These are phyloP conservation scores for Mycteria americana DNA, from an alignment of 2,797 vertebrate genomes.

Conservation along the genomic window DNA sequence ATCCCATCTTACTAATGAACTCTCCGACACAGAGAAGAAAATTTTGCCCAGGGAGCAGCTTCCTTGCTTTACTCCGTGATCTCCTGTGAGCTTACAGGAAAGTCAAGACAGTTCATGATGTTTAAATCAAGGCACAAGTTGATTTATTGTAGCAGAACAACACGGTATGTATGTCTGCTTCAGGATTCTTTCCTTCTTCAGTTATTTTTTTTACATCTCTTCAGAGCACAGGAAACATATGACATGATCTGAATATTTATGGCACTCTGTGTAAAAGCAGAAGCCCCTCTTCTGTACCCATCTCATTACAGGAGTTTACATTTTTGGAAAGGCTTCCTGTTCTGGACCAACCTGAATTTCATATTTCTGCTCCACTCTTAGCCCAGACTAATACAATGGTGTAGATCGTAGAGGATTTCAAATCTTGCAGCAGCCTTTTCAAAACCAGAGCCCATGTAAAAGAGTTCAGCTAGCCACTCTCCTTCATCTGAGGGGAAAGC, in stretches of 20 bases:
- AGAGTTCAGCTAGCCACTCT: slow-evolving; percentile 66
- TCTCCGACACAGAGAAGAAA: background rate
- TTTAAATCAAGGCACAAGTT: background rate
- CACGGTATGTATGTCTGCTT: background rate
- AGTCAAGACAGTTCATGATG: background rate
- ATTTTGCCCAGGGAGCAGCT: background rate
- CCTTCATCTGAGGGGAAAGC: slow-evolving; percentile 74
- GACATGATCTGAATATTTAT: slow-evolving; percentile 62
- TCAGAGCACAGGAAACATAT: slow-evolving; percentile 41
- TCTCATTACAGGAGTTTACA: slow-evolving; percentile 18
- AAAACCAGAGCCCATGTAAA: slow-evolving; percentile 52
- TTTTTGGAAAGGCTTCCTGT: slow-evolving; percentile 1
- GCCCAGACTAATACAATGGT: background rate
- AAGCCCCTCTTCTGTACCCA: slow-evolving; percentile 25
- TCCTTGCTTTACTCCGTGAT: background rate
- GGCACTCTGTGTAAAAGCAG: slow-evolving; percentile 39
- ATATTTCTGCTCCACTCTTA: background rate
- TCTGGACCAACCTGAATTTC: background rate
- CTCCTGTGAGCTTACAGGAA: background rate
- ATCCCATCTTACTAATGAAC: background rate
- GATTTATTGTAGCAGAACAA: background rate
- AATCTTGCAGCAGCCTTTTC: slow-evolving; percentile 29
- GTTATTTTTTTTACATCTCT: background rate
- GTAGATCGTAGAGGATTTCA: background rate
- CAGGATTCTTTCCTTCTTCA: background rate